A percentile compares a stretch with the other conserved stretches of the same genome.
phyloP scores from a whole-genome alignment of 2,888 invertebrate species.

The Subacronicta megacephala region DNA sequence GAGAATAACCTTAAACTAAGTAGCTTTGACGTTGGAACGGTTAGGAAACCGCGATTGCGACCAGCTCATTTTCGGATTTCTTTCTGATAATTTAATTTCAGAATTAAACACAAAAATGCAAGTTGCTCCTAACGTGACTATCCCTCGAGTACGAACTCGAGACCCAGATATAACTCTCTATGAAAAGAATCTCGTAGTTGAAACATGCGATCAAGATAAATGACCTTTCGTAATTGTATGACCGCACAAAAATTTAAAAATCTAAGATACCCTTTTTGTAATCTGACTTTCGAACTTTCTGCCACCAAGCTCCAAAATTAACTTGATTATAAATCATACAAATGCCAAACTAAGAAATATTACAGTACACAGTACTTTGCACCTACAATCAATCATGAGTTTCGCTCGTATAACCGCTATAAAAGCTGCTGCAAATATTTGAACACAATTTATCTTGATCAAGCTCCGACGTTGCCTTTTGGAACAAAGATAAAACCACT shows the following conservation, averaged over 20 bases:
- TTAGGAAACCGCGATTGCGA: not conserved
- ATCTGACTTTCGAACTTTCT: not conserved
- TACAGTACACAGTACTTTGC: conserved; percentile 35
- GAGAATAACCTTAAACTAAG: not conserved
- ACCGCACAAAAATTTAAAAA: no score
- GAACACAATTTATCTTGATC: conserved; percentile 52
- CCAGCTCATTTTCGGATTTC: not conserved
- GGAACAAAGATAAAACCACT: conserved; percentile 12
- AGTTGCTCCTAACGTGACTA: no score
- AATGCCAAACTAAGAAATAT: conserved; percentile 25
- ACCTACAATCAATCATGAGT: conserved; percentile 52
- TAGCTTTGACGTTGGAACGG: conserved; percentile 1
- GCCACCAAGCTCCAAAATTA: conserved; percentile 16
- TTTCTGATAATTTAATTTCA: conserved; percentile 2
- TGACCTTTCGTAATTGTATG: no score
- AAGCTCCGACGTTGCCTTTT: conserved; percentile 30
- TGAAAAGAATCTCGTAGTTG: no score
- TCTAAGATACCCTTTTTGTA: no score
- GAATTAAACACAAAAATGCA: conserved; percentile 22
- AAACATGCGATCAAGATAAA: no score
- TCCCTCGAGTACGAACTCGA: no score
- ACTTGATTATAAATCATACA: conserved; percentile 27
- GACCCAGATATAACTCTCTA: no score
- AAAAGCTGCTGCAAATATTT: conserved; percentile 43
- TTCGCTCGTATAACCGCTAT: conserved; percentile 33